These are phyloP conservation scores for Sparus aurata DNA, from an alignment of 2,797 vertebrate species.

Conservation along the genomic window DNA sequence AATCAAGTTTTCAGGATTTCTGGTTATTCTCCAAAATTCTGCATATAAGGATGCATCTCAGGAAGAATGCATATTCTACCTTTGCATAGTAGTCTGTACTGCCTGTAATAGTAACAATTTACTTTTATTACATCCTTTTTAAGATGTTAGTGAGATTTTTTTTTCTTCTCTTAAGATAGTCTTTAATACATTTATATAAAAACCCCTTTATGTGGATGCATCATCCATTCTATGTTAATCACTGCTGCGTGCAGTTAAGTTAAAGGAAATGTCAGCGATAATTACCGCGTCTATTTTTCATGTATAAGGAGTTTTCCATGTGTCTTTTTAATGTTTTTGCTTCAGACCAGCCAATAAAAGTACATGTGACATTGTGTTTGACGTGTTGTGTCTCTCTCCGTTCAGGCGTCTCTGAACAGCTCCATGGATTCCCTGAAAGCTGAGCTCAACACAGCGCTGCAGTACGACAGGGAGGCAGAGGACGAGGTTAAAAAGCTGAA, in stretches of 20 bases:
- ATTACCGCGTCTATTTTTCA: background rate
- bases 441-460: slow-evolving; percentile 88
- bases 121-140: background rate
- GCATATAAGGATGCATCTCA: background rate
- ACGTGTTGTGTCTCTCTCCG: slow-evolving; percentile 31
- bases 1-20: background rate
- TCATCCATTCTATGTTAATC: background rate
- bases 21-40: background rate
- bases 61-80: background rate
- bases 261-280: too few relatives aligned
- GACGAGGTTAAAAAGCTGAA: slow-evolving; percentile 92
- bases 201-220: background rate
- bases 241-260: background rate
- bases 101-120: background rate
- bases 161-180: background rate
- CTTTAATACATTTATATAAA: too few relatives aligned
- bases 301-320: background rate
- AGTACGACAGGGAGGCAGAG: slow-evolving; percentile 89
- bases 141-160: background rate
- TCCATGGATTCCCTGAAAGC: slow-evolving; percentile 89
- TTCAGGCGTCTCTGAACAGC: slow-evolving; percentile 88
- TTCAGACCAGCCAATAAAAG: background rate
- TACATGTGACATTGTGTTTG: background rate
- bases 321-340: background rate
- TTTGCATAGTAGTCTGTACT: background rate